These are phyloP conservation scores for Dysmachus trigonus DNA, from an alignment of 2,888 invertebrate species.

Conservation along the genomic window DNA sequence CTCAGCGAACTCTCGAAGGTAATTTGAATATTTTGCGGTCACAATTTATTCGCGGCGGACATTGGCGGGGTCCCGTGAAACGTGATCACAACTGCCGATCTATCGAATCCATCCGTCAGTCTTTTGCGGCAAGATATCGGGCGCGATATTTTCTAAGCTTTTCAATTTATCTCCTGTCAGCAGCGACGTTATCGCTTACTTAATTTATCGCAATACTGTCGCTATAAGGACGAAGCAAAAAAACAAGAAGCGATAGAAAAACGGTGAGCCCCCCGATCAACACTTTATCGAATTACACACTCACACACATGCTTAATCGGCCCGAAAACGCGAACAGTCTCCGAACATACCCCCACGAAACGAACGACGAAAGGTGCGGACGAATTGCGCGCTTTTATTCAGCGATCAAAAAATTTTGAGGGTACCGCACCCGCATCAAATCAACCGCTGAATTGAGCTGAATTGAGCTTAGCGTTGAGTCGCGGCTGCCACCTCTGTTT, in stretches of 20 bases:
- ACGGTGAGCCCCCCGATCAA: background rate
- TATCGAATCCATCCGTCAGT: background rate
- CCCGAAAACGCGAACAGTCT: background rate
- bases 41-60: background rate
- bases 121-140: background rate
- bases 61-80: background rate
- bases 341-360: background rate
- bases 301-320: too few species aligned
- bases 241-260: background rate
- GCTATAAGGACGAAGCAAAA: background rate
- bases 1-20: background rate
- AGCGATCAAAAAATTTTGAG: background rate
- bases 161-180: background rate
- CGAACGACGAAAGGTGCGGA: background rate
- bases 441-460: background rate
- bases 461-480: background rate
- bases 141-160: background rate
- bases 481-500: background rate
- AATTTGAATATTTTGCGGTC: constrained; percentile 12
- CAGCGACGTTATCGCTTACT: background rate
- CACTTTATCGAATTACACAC: background rate
- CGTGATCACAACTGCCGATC: background rate
- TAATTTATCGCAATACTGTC: background rate
- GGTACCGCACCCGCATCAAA: background rate
- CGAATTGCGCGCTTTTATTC: background rate